A percentile compares a stretch with the other conserved stretches of the same genome.
phyloP scores from a whole-genome alignment of 1,140 invertebrate genomes.

The Nomia melanderi region DNA sequence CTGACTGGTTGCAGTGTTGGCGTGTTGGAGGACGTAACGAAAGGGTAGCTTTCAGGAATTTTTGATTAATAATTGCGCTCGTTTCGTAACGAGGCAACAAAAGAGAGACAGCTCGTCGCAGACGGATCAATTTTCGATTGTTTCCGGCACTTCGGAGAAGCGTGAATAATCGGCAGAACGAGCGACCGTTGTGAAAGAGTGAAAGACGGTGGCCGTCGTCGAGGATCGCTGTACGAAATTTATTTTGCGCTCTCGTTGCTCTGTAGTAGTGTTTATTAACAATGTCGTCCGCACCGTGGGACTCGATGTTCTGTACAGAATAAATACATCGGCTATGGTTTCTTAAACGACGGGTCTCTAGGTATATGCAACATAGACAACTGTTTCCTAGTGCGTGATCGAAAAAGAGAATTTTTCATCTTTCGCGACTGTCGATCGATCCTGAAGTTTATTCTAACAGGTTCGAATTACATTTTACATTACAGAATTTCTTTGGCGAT shows the following conservation, averaged over 20 bases:
- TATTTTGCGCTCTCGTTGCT: conserved; percentile 14
- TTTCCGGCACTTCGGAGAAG: neutral
- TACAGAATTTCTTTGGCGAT: too few species aligned
- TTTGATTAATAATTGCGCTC: neutral
- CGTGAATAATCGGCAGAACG: conserved; percentile 15
- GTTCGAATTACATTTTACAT: too few species aligned
- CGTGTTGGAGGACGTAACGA: too few species aligned
- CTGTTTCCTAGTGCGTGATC: too few species aligned
- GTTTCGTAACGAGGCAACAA: neutral
- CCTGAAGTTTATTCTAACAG: too few species aligned
- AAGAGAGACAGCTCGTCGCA: neutral
- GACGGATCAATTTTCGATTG: neutral
- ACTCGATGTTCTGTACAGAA: neutral
- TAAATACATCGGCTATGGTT: too few species aligned
- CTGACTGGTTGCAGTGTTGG: too few species aligned
- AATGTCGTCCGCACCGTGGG: neutral
- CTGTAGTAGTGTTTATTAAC: neutral
- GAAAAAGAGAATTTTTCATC: too few species aligned
- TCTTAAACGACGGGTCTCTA: too few species aligned
- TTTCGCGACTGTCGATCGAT: too few species aligned
- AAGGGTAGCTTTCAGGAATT: neutral
- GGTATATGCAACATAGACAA: too few species aligned
- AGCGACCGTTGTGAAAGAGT: conserved; percentile 12
- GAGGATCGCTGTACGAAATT: conserved; percentile 2
- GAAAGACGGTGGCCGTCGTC: conserved; percentile 4